Conservation (phyloP, 1,140 invertebrate genomes). For the Camponotus pennsylvanicus region DNA sequence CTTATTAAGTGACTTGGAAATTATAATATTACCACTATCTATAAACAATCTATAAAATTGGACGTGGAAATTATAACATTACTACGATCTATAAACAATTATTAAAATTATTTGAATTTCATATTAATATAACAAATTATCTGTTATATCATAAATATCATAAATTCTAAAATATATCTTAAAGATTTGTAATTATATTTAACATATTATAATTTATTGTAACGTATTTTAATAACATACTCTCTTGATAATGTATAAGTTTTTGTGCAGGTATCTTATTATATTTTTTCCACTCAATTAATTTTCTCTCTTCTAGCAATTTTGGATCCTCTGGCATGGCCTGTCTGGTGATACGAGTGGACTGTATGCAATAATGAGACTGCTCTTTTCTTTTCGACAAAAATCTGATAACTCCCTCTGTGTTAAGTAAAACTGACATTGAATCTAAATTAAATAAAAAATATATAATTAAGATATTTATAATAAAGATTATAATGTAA, state of each 20-base stretch:
- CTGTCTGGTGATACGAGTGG: constrained; percentile 89
- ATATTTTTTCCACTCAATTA: constrained; percentile 89
- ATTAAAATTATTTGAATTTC: too few relatives aligned
- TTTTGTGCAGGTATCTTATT: constrained; percentile 91
- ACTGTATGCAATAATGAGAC: constrained; percentile 90
- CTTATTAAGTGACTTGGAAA: constrained; percentile 94
- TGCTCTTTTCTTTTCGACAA: constrained; percentile 87
- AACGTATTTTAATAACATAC: constrained; percentile 68
- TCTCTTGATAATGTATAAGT: constrained; percentile 86
- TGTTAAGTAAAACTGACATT: constrained; percentile 91
- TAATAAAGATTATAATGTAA: background rate
- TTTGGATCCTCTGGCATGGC: constrained; percentile 90
- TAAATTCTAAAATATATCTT: background rate
- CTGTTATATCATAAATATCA: background rate
- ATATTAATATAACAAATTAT: background rate
- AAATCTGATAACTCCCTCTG: constrained; percentile 89
- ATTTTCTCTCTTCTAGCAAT: constrained; percentile 88
- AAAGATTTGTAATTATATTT: background rate
- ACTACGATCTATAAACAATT: too few relatives aligned
- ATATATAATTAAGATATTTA: background rate
- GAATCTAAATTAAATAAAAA: constrained; percentile 85
- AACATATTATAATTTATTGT: background rate
- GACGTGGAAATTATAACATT: too few relatives aligned
- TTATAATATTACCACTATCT: constrained; percentile 92
- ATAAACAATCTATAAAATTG: constrained; percentile 59